Percentiles rank a stretch among this genome's conserved stretches.
Conservation (phyloP, 1,140 invertebrate genomes). For the Drosophila hydei region DNA sequence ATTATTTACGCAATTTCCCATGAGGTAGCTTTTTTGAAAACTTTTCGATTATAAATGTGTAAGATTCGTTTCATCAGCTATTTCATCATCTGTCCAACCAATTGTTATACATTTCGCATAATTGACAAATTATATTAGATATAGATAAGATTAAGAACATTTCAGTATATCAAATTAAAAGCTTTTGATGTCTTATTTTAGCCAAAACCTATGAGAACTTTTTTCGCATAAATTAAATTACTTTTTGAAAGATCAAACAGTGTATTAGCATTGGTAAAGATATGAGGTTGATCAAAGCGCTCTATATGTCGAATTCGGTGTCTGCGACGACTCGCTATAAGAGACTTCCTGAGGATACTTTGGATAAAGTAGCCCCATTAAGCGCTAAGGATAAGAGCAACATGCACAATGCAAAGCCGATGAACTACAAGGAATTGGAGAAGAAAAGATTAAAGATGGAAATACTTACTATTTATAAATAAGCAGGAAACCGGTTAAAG, state of each 20-base stretch:
- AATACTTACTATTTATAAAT: conserved; percentile 11
- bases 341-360: neutral
- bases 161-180: neutral
- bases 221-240: conserved; percentile 11
- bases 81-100: conserved; percentile 7
- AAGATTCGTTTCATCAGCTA: neutral
- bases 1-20: too few species aligned
- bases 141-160: neutral
- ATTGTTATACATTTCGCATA: neutral
- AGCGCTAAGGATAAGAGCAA: neutral
- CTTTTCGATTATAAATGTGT: neutral
- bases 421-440: neutral
- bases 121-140: neutral
- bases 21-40: neutral
- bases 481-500: neutral
- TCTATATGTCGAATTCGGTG: neutral
- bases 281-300: neutral
- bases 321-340: neutral
- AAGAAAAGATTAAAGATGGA: neutral
- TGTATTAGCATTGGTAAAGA: neutral
- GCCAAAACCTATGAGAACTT: conserved; percentile 24
- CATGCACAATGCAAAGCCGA: neutral
- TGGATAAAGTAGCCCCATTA: neutral
- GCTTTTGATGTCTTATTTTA: neutral
- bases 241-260: neutral